Evolutionary conservation across 2,797 vertebrate species (phyloP).

Genomic region (Emys orbicularis): DNA sequence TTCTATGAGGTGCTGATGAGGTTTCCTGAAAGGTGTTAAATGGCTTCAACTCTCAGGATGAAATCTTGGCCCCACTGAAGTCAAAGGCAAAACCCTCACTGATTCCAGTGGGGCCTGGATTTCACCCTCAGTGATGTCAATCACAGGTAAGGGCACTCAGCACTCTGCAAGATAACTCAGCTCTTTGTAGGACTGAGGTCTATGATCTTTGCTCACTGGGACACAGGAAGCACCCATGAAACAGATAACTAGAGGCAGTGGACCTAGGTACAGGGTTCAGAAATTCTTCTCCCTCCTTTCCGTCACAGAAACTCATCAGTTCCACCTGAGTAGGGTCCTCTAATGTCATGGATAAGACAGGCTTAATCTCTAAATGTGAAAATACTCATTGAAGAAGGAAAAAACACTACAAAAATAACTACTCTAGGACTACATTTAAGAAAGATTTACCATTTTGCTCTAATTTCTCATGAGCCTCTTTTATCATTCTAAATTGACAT

Average conservation of each 20-base stretch:
- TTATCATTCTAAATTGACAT: slow-evolving; percentile 87
- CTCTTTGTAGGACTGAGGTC: too few relatives aligned
- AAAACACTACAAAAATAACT: slow-evolving; percentile 5
- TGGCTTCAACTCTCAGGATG: neutral
- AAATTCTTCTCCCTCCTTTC: neutral
- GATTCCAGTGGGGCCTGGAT: too few relatives aligned
- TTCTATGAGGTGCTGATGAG: too few relatives aligned
- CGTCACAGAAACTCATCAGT: neutral
- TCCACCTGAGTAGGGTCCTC: neutral
- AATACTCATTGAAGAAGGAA: neutral
- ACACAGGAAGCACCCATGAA: neutral
- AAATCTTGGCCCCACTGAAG: too few relatives aligned
- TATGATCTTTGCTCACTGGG: too few relatives aligned
- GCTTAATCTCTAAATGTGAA: neutral
- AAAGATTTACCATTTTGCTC: slow-evolving; percentile 88
- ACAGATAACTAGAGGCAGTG: neutral
- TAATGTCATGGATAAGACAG: neutral
- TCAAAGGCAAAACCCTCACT: too few relatives aligned
- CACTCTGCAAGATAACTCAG: too few relatives aligned
- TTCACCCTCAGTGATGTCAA: too few relatives aligned
- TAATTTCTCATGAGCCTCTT: slow-evolving; percentile 87
- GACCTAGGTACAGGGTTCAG: neutral
- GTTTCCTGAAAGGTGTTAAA: neutral
- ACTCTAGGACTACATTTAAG: neutral
- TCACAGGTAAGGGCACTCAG: too few relatives aligned